Conservation (phyloP, 2,888 invertebrate genomes). For the Autographa pulchrina region DNA sequence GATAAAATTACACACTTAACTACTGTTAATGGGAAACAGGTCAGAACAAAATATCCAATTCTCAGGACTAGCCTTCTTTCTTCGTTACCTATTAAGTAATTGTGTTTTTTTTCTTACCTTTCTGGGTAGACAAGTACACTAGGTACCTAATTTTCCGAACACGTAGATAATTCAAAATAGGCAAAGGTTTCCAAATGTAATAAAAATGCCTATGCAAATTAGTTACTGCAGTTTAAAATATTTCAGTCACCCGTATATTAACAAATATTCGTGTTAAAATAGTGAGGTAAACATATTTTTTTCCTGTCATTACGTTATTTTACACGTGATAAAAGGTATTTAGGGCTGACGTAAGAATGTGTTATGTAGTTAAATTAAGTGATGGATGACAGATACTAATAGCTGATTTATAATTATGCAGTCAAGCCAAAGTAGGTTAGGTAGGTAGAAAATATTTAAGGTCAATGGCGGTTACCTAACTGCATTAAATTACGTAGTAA, state of each 20-base stretch:
- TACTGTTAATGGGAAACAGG: too few species aligned
- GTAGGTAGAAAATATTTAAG: background rate
- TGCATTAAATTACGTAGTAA: background rate
- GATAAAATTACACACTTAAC: too few species aligned
- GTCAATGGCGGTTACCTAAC: background rate
- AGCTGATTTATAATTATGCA: background rate
- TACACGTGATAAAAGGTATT: constrained; percentile 32
- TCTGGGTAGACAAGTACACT: too few species aligned
- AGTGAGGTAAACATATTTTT: constrained; percentile 18
- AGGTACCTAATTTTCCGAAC: too few species aligned
- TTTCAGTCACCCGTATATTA: constrained; percentile 47
- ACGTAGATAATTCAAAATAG: too few species aligned
- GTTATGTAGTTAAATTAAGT: too few species aligned
- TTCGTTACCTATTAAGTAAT: too few species aligned
- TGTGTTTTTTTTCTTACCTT: too few species aligned
- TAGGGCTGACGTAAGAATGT: constrained; percentile 27
- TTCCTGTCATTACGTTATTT: constrained; percentile 18
- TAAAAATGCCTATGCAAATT: constrained; percentile 29
- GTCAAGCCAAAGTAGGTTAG: background rate
- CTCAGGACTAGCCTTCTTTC: too few species aligned
- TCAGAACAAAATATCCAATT: too few species aligned
- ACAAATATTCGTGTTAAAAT: constrained; percentile 30
- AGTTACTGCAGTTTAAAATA: constrained; percentile 7
- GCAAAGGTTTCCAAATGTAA: background rate
- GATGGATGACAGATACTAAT: background rate